Evolutionary conservation across 2,888 invertebrate genomes (phyloP).

Genomic region (Podotricha telesiphe): DNA sequence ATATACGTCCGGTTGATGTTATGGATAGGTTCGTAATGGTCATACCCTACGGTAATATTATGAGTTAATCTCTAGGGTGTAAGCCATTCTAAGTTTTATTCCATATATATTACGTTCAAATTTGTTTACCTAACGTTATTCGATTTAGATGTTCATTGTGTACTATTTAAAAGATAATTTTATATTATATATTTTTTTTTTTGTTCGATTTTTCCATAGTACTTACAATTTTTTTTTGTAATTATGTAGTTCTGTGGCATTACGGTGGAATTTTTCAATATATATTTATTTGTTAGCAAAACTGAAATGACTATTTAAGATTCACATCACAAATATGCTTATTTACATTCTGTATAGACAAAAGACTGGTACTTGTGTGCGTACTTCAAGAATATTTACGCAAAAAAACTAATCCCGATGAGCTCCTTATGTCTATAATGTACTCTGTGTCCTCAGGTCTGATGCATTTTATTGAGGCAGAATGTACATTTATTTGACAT

Average conservation of each 20-base stretch:
- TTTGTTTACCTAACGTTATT: background rate
- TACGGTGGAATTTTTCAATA: too few relatives aligned
- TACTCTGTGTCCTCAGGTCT: too few relatives aligned
- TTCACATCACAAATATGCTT: too few relatives aligned
- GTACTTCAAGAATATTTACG: too few relatives aligned
- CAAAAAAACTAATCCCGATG: too few relatives aligned
- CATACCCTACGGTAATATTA: slow-evolving; percentile 23
- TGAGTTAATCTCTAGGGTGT: background rate
- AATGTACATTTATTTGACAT: too few relatives aligned
- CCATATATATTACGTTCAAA: background rate
- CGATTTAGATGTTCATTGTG: background rate
- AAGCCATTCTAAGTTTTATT: background rate
- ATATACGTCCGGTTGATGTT: slow-evolving; percentile 33
- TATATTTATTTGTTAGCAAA: too few relatives aligned
- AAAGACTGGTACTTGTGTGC: too few relatives aligned
- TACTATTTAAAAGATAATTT: background rate
- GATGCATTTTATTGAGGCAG: too few relatives aligned
- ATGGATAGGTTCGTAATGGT: slow-evolving; percentile 25
- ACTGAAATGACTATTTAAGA: too few relatives aligned
- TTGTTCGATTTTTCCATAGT: background rate
- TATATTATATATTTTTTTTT: background rate
- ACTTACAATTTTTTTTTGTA: background rate
- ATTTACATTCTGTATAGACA: too few relatives aligned
- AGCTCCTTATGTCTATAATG: too few relatives aligned
- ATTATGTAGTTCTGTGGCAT: background rate